phyloP scores from a whole-genome alignment of 1,140 invertebrate species.

The Cydia splendana region DNA sequence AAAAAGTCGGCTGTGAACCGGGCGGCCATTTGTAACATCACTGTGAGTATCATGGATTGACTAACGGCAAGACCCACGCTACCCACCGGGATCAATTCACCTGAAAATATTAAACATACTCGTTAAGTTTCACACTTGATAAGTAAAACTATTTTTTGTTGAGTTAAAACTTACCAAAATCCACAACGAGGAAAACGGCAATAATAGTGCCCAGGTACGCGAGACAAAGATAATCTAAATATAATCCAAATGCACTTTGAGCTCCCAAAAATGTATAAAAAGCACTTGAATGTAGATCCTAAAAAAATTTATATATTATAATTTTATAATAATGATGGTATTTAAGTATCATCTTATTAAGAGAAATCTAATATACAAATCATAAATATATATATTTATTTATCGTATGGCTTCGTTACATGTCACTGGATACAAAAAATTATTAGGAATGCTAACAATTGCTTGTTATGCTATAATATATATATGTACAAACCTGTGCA shows the following conservation, averaged over 20 bases:
- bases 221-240: slow-evolving; percentile 66
- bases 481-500: slow-evolving; percentile 77
- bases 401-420: too few relatives aligned
- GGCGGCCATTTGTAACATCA: slow-evolving; percentile 91
- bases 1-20: slow-evolving; percentile 90
- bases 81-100: slow-evolving; percentile 61
- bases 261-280: slow-evolving; percentile 67
- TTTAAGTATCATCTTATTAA: neutral
- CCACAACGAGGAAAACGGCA: slow-evolving; percentile 61
- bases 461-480: too few relatives aligned
- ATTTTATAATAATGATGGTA: too few relatives aligned
- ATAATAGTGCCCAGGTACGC: slow-evolving; percentile 63
- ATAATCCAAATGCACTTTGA: slow-evolving; percentile 64
- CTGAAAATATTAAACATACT: slow-evolving; percentile 40
- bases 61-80: slow-evolving; percentile 90
- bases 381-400: neutral
- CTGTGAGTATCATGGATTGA: slow-evolving; percentile 88
- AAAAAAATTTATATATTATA: slow-evolving; percentile 37
- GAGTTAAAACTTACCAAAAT: slow-evolving; percentile 59
- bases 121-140: neutral
- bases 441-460: too few relatives aligned
- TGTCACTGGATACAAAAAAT: too few relatives aligned
- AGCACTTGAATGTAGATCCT: slow-evolving; percentile 70
- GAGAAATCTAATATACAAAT: slow-evolving; percentile 9
- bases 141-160: neutral